Evolutionary conservation across 2,113 vertebrate species (phyloP), one percentile per base, ranked within the genome.

Genomic region (Pungitius pungitius): DNA sequence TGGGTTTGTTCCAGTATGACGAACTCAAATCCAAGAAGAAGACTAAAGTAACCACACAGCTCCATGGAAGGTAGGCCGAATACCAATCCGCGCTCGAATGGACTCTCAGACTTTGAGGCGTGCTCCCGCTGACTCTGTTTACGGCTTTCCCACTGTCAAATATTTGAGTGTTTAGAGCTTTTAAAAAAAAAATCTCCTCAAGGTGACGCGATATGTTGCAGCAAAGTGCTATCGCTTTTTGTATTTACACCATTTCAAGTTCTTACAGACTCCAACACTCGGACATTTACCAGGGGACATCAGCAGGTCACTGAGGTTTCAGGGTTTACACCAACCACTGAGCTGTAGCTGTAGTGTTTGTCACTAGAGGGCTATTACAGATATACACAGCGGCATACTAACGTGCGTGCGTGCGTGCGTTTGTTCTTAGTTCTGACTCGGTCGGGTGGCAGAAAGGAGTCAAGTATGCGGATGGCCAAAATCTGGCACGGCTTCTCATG

Each of bases 11-110:
- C 75, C 91, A 96, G n/a, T 99, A 96, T 2, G 94, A 97, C 1
- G 94, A 96, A 45, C 92, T 98, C 3, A 99, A 99, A 89, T 91
- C 94, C 73, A 98, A 97, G 73, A 99, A 97, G 93, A 99, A 96
- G 86, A 81, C 81, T 54, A 82, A 56, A 22, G 94, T 97, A 63
- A 92, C 92, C 0, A 84, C 93, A 0, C 89, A 93, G 82, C 95
- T 96, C 24, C 88, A 97, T 30, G 93, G 94, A 85, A 96, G 97
- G 98, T 99, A 92, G 22, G 54, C 2, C 33, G 33, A 14, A 42
- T 14, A 4, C 12, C 40, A 42, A 42, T 4, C 39, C 12, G 8
- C 39, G 1, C 39, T 12, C 39, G 9, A 3, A 40, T 12, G 10
- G 39, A 13, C 39, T 40, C 39, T 11, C 40, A 4, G 40, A 42